A percentile compares a stretch with the other conserved stretches of the same genome.
Evolutionary conservation across 2,888 invertebrate species (phyloP).

Genomic region (Caenorhabditis angaria): DNA sequence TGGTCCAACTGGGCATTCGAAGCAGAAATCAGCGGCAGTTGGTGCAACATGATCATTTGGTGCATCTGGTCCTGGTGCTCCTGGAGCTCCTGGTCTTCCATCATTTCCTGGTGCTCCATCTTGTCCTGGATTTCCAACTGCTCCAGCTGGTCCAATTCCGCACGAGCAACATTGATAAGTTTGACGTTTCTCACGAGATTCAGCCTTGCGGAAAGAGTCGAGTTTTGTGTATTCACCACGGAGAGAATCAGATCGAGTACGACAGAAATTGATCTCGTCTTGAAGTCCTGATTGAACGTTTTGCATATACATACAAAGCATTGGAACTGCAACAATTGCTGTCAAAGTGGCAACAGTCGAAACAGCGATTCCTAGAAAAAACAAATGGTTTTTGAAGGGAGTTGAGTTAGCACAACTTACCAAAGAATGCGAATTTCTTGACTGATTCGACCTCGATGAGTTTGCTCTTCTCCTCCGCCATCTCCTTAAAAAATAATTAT

Average conservation of each 20-base stretch:
- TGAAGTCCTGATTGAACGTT: slow-evolving; percentile 61
- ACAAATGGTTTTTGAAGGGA: not conserved
- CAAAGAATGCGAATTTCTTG: slow-evolving; percentile 59
- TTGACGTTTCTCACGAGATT: slow-evolving; percentile 29
- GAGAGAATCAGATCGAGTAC: slow-evolving; percentile 55
- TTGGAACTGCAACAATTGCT: slow-evolving; percentile 61
- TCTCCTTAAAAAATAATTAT: slow-evolving; percentile 13
- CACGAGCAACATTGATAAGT: slow-evolving; percentile 52
- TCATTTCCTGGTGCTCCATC: slow-evolving; percentile 54
- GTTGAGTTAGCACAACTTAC: slow-evolving; percentile 8
- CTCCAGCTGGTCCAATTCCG: slow-evolving; percentile 52
- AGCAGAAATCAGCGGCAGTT: slow-evolving; percentile 12
- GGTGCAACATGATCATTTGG: slow-evolving; percentile 17
- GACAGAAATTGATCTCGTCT: slow-evolving; percentile 64
- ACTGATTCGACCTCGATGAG: slow-evolving; percentile 51
- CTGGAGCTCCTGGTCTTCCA: slow-evolving; percentile 54
- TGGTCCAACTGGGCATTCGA: slow-evolving; percentile 55
- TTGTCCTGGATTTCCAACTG: slow-evolving; percentile 55
- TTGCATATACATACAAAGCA: slow-evolving; percentile 67
- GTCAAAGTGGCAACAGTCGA: slow-evolving; percentile 59
- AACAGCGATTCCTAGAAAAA: slow-evolving; percentile 14
- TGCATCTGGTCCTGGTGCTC: slow-evolving; percentile 50
- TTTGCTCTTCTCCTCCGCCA: slow-evolving; percentile 41
- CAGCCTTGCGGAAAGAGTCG: slow-evolving; percentile 25
- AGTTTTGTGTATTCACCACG: slow-evolving; percentile 59